These are phyloP conservation scores for Lasioglossum morio DNA, from an alignment of 2,888 invertebrate genomes.

Conservation along the genomic window DNA sequence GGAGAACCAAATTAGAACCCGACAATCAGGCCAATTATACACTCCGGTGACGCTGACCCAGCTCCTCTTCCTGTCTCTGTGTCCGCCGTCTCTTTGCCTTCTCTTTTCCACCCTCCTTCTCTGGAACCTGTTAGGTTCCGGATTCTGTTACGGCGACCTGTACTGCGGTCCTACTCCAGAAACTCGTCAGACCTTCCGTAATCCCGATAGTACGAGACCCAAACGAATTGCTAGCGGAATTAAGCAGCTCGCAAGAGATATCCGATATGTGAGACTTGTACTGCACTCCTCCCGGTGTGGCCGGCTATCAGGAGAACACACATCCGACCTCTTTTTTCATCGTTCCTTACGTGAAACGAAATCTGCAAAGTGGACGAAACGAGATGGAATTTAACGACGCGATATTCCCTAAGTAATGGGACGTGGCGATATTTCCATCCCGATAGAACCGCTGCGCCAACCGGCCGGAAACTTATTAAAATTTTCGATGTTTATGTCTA, in stretches of 20 bases:
- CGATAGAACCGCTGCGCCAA: background rate
- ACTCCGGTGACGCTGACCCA: slow-evolving; percentile 83
- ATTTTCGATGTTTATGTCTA: background rate
- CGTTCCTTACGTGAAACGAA: slow-evolving; percentile 20
- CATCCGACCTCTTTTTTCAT: slow-evolving; percentile 35
- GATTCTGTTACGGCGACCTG: slow-evolving; percentile 65
- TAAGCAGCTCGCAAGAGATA: slow-evolving; percentile 77
- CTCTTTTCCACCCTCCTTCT: slow-evolving; percentile 65
- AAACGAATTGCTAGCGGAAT: slow-evolving; percentile 81
- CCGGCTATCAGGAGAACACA: slow-evolving; percentile 25
- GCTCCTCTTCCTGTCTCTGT: slow-evolving; percentile 76
- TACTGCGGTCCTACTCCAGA: slow-evolving; percentile 77
- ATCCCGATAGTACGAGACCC: slow-evolving; percentile 79
- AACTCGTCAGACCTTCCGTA: slow-evolving; percentile 83
- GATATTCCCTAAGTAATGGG: background rate
- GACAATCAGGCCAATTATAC: slow-evolving; percentile 84
- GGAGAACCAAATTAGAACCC: slow-evolving; percentile 83
- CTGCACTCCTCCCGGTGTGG: slow-evolving; percentile 10
- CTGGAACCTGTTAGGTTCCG: slow-evolving; percentile 57
- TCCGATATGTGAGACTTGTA: slow-evolving; percentile 65
- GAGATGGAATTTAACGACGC: slow-evolving; percentile 21
- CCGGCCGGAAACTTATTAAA: background rate
- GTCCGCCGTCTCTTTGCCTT: slow-evolving; percentile 73
- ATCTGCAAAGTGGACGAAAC: slow-evolving; percentile 26
- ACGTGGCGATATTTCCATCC: slow-evolving; percentile 1